Conservation (phyloP, 2,797 vertebrate genomes). For the Stomatorhinus walkeri region DNA sequence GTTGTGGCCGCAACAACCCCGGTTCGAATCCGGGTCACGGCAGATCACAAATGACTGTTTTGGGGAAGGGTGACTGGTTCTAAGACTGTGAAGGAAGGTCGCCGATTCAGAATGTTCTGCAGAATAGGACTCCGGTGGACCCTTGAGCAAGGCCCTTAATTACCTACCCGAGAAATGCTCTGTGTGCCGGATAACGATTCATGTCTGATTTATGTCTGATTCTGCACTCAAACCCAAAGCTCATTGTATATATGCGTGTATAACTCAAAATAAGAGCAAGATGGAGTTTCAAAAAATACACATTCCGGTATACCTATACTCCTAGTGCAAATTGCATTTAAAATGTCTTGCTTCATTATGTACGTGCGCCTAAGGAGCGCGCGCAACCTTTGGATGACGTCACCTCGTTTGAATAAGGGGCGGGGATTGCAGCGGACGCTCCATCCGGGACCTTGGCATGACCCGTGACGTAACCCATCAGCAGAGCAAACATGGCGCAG, state of each 20-base stretch:
- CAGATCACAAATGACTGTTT: not conserved
- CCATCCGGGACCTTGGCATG: conserved; percentile 25
- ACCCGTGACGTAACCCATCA: conserved; percentile 43
- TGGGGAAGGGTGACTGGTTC: not conserved
- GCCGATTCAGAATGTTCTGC: not conserved
- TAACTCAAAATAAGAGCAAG: not conserved
- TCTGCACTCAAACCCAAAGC: not conserved
- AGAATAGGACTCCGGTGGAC: not conserved
- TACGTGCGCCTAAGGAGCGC: not conserved
- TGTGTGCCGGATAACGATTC: not conserved
- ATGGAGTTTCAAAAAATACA: not conserved
- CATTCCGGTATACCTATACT: not conserved
- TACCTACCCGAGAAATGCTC: not conserved
- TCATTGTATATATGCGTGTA: not conserved
- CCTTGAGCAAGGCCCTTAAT: not conserved
- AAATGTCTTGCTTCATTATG: not conserved
- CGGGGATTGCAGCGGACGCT: not conserved
- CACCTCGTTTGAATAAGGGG: not conserved
- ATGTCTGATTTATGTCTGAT: not conserved
- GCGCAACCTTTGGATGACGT: not conserved
- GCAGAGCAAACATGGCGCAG: conserved; percentile 57
- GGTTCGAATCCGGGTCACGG: conserved; percentile 6
- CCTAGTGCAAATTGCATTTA: not conserved
- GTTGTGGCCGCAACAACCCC: conserved; percentile 8
- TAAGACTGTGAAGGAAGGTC: not conserved